Evolutionary conservation across 2,113 vertebrate genomes (phyloP).

Genomic region (Silurus asotus): DNA sequence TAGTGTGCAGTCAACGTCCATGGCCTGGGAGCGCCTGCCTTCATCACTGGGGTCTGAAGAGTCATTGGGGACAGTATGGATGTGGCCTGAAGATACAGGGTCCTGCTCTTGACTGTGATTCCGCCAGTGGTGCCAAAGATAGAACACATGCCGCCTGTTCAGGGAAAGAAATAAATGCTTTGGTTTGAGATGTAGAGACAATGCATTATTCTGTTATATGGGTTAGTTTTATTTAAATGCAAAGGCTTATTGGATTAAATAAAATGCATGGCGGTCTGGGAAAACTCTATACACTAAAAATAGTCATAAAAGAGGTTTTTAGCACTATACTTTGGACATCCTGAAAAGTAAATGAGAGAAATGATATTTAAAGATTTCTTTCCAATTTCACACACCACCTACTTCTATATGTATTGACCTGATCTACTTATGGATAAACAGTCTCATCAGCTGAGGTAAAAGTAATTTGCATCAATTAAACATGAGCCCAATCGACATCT

Average conservation of each 20-base stretch:
- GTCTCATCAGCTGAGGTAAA: not conserved
- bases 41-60: slow-evolving; percentile 49
- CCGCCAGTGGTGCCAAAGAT: slow-evolving; percentile 83
- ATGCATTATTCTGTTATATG: not conserved
- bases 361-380: not conserved
- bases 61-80: slow-evolving; percentile 63
- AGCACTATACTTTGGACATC: not conserved
- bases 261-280: not conserved
- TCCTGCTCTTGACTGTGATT: slow-evolving; percentile 57
- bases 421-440: not conserved
- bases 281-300: not conserved
- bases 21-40: slow-evolving; percentile 70
- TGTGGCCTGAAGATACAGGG: slow-evolving; percentile 50
- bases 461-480: not conserved
- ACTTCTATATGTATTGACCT: not conserved
- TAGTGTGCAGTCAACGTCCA: slow-evolving; percentile 81
- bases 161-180: not conserved
- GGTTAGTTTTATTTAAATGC: not conserved
- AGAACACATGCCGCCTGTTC: slow-evolving; percentile 84
- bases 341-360: not conserved
- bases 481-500: not conserved
- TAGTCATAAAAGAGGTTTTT: not conserved
- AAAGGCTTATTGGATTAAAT: not conserved
- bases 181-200: not conserved
- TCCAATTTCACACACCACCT: not conserved